These are phyloP conservation scores for Polymixis flavicincta DNA, from an alignment of 2,888 invertebrate species.

Conservation along the genomic window DNA sequence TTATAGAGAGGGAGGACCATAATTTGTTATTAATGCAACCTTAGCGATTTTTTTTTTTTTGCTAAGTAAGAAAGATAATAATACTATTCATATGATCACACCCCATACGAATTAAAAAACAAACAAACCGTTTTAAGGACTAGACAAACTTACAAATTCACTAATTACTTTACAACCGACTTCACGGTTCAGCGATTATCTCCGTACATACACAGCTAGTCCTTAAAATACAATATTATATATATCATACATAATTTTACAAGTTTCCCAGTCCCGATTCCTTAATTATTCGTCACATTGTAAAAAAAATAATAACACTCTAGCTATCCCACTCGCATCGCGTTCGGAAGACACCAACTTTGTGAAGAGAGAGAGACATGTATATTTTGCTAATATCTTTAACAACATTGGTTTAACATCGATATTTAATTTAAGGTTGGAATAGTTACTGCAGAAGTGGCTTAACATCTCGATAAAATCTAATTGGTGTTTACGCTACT, in stretches of 20 bases:
- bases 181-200: background rate
- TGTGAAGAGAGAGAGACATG: constrained; percentile 54
- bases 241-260: constrained; percentile 49
- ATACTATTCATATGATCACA: background rate
- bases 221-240: constrained; percentile 52
- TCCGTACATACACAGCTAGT: constrained; percentile 40
- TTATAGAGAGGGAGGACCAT: constrained; percentile 6
- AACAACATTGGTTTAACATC: constrained; percentile 63
- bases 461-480: constrained; percentile 9
- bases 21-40: background rate
- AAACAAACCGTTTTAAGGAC: constrained; percentile 50
- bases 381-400: constrained; percentile 66
- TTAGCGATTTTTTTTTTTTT: background rate
- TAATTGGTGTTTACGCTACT: constrained; percentile 18
- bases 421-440: constrained; percentile 39
- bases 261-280: constrained; percentile 57
- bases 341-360: constrained; percentile 58
- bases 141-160: constrained; percentile 55
- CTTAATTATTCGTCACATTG: constrained; percentile 60
- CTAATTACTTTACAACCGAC: constrained; percentile 38
- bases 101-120: constrained; percentile 40
- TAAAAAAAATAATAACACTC: constrained; percentile 44
- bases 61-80: background rate
- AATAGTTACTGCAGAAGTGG: constrained; percentile 54
- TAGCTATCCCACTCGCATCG: constrained; percentile 38